Evolutionary conservation across 2,797 vertebrate species (phyloP).

Genomic region (Gorsachius magnificus): DNA sequence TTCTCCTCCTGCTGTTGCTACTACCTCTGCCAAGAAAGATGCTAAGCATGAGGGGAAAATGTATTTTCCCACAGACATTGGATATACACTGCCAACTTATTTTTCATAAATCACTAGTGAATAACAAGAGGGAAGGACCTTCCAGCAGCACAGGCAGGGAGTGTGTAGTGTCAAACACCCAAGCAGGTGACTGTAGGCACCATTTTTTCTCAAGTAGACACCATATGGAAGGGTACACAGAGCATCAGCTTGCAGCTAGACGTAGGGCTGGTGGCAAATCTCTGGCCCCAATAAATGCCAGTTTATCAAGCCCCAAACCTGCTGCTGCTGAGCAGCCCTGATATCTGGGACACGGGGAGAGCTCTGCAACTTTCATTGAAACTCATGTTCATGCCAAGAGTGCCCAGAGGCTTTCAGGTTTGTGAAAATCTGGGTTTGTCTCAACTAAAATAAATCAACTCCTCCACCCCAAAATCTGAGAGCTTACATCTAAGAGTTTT

Average conservation of each 20-base stretch:
- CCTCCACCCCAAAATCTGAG: not conserved
- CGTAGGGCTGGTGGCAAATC: not conserved
- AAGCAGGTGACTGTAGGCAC: not conserved
- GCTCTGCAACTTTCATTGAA: not conserved
- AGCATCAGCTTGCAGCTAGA: not conserved
- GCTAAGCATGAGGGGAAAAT: not conserved
- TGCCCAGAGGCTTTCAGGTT: not conserved
- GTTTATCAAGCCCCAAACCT: not conserved
- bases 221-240: not conserved
- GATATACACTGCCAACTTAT: not conserved
- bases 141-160: not conserved
- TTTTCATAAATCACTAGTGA: not conserved
- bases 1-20: not conserved
- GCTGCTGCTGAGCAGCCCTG: not conserved
- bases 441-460: not conserved
- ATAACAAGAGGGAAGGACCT: not conserved
- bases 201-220: not conserved
- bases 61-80: not conserved
- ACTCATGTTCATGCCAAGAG: not conserved
- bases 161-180: not conserved
- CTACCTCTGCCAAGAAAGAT: not conserved
- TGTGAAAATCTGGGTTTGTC: not conserved
- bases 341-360: fast-evolving
- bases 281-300: not conserved
- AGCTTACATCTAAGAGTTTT: not conserved